Conservation (phyloP, 2,888 invertebrate genomes). For the Exocentrus adspersus region DNA sequence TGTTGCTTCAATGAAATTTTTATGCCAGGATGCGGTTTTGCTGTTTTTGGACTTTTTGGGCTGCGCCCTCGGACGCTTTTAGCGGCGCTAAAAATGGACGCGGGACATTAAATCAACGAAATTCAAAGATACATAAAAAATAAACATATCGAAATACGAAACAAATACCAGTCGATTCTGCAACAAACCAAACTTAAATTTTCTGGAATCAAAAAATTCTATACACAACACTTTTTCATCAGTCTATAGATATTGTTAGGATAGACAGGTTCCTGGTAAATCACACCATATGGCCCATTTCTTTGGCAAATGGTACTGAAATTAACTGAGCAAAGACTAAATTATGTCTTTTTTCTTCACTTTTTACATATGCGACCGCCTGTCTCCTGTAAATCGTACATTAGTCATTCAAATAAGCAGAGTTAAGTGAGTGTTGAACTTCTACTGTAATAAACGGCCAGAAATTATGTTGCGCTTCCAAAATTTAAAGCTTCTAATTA, state of each 20-base stretch:
- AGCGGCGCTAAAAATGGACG: too few relatives aligned
- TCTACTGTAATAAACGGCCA: conserved; percentile 4
- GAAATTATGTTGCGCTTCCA: conserved; percentile 8
- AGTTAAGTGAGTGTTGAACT: conserved; percentile 1
- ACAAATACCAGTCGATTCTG: too few relatives aligned
- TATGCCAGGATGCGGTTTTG: conserved; percentile 11
- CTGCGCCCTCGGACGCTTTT: neutral
- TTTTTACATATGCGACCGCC: conserved; percentile 3
- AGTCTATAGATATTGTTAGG: neutral
- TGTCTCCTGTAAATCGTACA: conserved; percentile 16
- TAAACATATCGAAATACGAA: too few relatives aligned
- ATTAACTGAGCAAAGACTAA: conserved; percentile 34
- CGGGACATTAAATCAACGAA: too few relatives aligned
- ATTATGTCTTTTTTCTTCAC: conserved; percentile 25
- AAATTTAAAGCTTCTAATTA: neutral
- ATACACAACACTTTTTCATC: neutral
- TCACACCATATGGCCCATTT: conserved; percentile 33
- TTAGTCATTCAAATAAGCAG: conserved; percentile 18
- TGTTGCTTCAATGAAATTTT: conserved; percentile 23
- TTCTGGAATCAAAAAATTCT: too few relatives aligned
- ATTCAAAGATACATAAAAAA: too few relatives aligned
- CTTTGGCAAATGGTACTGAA: conserved; percentile 37
- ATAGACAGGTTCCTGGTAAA: neutral
- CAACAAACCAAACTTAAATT: too few relatives aligned
- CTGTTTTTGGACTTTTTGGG: neutral